These are phyloP conservation scores for Adela reaumurella DNA, from an alignment of 2,888 invertebrate genomes.

Conservation along the genomic window DNA sequence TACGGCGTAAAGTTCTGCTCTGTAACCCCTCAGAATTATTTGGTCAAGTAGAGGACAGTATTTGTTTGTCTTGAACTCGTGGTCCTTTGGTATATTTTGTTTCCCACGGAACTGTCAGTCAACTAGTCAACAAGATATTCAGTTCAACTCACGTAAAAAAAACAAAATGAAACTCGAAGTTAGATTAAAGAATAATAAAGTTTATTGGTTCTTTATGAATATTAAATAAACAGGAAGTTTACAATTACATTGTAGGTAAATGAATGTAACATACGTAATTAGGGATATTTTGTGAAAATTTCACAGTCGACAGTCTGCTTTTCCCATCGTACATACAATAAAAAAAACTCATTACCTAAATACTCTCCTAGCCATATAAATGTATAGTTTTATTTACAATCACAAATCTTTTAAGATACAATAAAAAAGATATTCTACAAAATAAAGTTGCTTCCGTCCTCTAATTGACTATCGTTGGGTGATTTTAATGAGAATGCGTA, in stretches of 20 bases:
- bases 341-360: not conserved
- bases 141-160: no score
- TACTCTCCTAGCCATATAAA: not conserved
- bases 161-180: no score
- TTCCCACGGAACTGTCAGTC: no score
- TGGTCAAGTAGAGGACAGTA: no score
- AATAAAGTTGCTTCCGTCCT: slow-evolving; percentile 45
- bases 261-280: not conserved
- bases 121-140: no score
- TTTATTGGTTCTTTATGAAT: not conserved
- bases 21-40: no score
- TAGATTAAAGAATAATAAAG: not conserved
- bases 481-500: slow-evolving; percentile 38
- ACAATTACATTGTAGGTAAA: not conserved
- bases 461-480: slow-evolving; percentile 58
- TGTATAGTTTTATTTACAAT: not conserved
- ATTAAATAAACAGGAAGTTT: not conserved
- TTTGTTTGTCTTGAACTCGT: no score
- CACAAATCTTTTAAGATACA: not conserved
- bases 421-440: slow-evolving; percentile 20
- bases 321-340: not conserved
- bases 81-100: no score
- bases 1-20: no score
- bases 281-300: not conserved
- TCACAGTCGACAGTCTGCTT: not conserved